These are phyloP conservation scores for Montipora foliosa DNA, from an alignment of 64 coral and sea anemone species.

Conservation along the genomic window DNA sequence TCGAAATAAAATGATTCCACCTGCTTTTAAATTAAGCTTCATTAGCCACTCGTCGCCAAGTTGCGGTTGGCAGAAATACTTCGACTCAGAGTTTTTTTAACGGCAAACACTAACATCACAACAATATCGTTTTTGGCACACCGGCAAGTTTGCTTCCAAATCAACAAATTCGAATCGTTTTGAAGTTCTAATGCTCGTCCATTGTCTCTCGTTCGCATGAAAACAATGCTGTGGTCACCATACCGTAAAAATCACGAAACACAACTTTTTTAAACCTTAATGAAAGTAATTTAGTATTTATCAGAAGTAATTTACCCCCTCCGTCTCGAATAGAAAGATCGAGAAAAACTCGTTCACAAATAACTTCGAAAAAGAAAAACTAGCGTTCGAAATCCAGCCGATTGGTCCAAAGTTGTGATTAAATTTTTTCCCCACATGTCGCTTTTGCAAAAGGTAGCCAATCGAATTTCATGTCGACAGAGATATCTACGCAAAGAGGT, in stretches of 20 bases:
- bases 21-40: not conserved
- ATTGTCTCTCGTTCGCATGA: not conserved
- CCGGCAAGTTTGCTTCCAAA: not conserved
- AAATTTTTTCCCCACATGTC: too few relatives aligned
- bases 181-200: not conserved
- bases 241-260: not conserved
- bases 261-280: not conserved
- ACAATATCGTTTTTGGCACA: not conserved
- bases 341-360: not conserved
- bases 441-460: too few relatives aligned
- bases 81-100: not conserved
- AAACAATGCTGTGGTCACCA: not conserved
- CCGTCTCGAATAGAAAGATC: not conserved
- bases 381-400: not conserved
- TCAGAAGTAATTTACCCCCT: not conserved
- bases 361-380: not conserved
- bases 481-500: not conserved
- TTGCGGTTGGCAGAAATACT: not conserved
- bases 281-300: not conserved
- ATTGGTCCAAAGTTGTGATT: too few relatives aligned
- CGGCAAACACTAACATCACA: not conserved
- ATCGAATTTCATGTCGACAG: too few relatives aligned
- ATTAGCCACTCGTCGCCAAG: not conserved
- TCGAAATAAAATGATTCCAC: slow-evolving; percentile 20
- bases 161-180: not conserved